Conservation (phyloP, 2,888 invertebrate species). For the Pandemis heparana region DNA sequence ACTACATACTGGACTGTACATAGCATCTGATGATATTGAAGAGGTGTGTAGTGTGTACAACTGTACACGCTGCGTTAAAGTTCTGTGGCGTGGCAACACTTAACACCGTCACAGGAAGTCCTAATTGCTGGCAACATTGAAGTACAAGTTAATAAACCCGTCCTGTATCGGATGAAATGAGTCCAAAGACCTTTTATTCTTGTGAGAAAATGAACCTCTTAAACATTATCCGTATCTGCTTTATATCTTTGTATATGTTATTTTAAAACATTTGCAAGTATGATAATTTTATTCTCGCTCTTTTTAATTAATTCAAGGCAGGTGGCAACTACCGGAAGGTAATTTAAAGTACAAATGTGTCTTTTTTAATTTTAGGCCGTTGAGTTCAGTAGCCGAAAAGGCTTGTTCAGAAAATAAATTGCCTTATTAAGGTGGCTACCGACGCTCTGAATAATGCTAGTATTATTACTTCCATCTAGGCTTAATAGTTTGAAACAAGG, state of each 20-base stretch:
- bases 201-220: slow-evolving; percentile 44
- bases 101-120: slow-evolving; percentile 62
- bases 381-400: slow-evolving; percentile 22
- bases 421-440: background rate
- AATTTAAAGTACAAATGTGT: slow-evolving; percentile 16
- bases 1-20: background rate
- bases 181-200: slow-evolving; percentile 58
- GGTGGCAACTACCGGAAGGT: slow-evolving; percentile 31
- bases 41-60: background rate
- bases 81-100: slow-evolving; percentile 1
- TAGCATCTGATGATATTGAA: background rate
- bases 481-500: background rate
- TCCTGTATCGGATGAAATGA: slow-evolving; percentile 37
- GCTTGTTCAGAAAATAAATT: slow-evolving; percentile 6
- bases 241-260: background rate
- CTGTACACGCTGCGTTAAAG: background rate
- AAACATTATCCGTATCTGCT: slow-evolving; percentile 5
- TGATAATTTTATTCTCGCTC: background rate
- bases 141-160: slow-evolving; percentile 41
- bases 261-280: background rate
- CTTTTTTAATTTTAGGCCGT: slow-evolving; percentile 18
- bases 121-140: slow-evolving; percentile 61
- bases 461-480: background rate
- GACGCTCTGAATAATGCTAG: slow-evolving; percentile 2
- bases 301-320: slow-evolving; percentile 15